phyloP scores from a whole-genome alignment of 2,888 invertebrate species.

The Lymantria dispar region DNA sequence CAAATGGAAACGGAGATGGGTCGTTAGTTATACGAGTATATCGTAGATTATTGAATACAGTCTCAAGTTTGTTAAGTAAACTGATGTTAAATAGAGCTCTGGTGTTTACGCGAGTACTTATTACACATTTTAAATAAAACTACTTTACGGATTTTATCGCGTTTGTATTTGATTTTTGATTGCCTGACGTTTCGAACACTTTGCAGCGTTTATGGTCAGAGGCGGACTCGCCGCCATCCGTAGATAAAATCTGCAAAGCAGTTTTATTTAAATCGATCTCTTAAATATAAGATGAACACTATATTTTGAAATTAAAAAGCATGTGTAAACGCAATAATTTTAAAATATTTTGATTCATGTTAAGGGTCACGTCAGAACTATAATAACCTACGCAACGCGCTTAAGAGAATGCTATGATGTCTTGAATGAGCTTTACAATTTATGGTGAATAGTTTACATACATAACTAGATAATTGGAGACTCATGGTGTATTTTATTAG shows the following conservation, averaged over 20 bases:
- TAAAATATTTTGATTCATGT: background rate
- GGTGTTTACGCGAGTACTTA: no score
- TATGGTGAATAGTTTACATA: conserved; percentile 18
- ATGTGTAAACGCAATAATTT: background rate
- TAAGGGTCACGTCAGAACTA: conserved; percentile 4
- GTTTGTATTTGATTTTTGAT: no score
- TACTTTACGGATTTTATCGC: no score
- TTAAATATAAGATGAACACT: background rate
- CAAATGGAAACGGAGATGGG: no score
- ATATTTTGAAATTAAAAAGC: background rate
- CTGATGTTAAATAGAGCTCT: no score
- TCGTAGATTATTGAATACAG: no score
- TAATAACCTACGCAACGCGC: conserved; percentile 1
- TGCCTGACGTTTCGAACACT: no score
- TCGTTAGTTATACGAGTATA: no score
- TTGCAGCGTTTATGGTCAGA: no score
- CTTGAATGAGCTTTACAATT: conserved; percentile 9
- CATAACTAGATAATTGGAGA: conserved; percentile 11
- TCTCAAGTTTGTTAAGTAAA: no score
- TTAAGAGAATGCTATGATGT: conserved; percentile 1
- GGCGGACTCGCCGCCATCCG: no score
- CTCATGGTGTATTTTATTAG: conserved; percentile 8
- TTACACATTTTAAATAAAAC: no score
- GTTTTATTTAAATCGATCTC: background rate
- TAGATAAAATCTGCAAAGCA: background rate